Evolutionary conservation across 2,113 vertebrate genomes (phyloP).

Genomic region (Zapus hudsonius): DNA sequence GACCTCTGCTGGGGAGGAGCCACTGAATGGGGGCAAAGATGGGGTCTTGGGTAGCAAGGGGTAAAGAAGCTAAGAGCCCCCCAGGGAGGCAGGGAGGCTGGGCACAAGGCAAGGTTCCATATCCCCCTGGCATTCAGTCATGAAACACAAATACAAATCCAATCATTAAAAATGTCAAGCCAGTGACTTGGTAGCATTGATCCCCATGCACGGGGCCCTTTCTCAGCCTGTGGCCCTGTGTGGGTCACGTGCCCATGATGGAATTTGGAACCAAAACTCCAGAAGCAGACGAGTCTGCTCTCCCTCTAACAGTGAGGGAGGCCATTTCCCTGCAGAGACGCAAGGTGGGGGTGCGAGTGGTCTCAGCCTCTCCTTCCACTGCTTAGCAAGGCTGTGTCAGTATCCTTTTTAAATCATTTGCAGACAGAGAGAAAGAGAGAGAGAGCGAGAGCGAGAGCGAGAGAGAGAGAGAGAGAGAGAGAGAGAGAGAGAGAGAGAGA

Average conservation of each 20-base stretch:
- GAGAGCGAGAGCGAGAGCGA: no score
- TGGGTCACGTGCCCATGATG: neutral
- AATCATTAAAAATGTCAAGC: neutral
- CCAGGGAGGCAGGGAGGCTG: neutral
- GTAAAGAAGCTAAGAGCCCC: neutral
- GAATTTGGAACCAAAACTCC: neutral
- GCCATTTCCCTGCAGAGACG: neutral
- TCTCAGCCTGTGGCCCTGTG: neutral
- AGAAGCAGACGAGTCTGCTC: neutral
- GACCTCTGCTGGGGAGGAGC: no score
- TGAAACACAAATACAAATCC: neutral
- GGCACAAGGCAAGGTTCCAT: neutral
- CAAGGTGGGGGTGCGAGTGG: neutral
- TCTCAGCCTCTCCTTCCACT: accelerated
- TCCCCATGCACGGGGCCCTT: neutral
- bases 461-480: no score
- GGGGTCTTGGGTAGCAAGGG: neutral
- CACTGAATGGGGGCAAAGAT: neutral
- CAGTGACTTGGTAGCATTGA: accelerated
- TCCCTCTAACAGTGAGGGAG: neutral
- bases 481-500: no score
- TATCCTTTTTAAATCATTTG: no score
- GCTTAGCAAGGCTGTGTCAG: neutral
- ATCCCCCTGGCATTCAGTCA: neutral
- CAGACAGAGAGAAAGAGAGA: no score